Evolutionary conservation across 2,113 vertebrate genomes (phyloP).

Genomic region (Plecotus auritus): DNA sequence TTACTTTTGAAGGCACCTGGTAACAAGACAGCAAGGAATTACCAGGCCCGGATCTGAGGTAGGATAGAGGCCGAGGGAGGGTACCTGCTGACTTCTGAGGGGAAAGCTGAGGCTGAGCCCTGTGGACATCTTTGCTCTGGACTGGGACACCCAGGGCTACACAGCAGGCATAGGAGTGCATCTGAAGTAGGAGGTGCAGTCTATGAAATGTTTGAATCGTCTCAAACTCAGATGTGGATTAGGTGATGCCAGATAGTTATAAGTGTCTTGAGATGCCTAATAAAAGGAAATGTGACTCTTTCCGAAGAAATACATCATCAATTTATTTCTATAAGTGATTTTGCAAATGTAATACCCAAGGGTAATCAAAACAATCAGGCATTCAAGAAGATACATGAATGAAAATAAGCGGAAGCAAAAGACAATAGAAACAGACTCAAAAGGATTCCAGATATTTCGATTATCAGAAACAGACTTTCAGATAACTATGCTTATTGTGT

Average conservation of each 20-base stretch:
- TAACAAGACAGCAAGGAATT: background rate
- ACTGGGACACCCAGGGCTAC: background rate
- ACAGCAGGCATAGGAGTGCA: background rate
- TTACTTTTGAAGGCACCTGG: background rate
- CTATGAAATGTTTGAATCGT: background rate
- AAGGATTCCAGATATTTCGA: background rate
- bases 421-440: background rate
- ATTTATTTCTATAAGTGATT: constrained; percentile 5
- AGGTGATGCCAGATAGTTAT: background rate
- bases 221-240: background rate
- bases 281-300: background rate
- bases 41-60: background rate
- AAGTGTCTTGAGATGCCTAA: background rate
- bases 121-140: background rate
- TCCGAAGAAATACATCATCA: background rate
- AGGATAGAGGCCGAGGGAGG: background rate
- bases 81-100: background rate
- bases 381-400: background rate
- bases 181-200: background rate
- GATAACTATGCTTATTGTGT: background rate
- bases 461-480: background rate
- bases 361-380: background rate
- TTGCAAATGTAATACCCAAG: background rate
- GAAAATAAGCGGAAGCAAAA: background rate
- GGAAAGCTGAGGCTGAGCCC: background rate